These are phyloP conservation scores for Cephus nigrinus DNA, from an alignment of 2,888 invertebrate species.

Conservation along the genomic window DNA sequence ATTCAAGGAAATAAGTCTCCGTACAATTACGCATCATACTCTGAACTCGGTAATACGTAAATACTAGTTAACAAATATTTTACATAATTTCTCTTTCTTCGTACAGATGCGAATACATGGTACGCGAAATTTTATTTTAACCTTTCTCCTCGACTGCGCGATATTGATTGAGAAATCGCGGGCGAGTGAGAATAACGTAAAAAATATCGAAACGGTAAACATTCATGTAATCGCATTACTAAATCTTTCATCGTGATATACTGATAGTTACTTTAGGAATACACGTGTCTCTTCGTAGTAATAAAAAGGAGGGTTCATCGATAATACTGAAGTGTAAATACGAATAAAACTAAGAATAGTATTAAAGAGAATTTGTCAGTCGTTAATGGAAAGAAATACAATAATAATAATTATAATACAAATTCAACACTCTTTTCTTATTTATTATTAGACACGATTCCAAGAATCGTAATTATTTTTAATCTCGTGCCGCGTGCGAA, in stretches of 20 bases:
- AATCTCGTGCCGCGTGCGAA: neutral
- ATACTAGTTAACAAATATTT: constrained; percentile 45
- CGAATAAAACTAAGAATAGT: neutral
- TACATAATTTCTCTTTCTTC: constrained; percentile 15
- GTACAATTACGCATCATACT: constrained; percentile 8
- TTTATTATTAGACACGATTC: neutral
- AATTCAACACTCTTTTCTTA: neutral
- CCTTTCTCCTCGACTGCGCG: neutral
- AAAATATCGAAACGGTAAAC: neutral
- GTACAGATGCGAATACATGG: neutral
- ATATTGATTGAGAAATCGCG: neutral
- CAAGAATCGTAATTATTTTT: neutral
- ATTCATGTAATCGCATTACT: neutral
- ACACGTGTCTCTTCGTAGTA: neutral
- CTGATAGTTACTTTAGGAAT: neutral
- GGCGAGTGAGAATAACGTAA: neutral
- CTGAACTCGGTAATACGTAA: constrained; percentile 27
- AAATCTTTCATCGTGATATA: neutral
- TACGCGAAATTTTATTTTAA: neutral
- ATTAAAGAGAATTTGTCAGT: neutral
- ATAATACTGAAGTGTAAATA: neutral
- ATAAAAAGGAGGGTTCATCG: neutral
- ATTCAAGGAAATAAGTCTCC: neutral
- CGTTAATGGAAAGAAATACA: neutral
- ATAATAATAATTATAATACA: neutral